Conservation (phyloP, 1,140 invertebrate species). For the Zophobas morio region DNA sequence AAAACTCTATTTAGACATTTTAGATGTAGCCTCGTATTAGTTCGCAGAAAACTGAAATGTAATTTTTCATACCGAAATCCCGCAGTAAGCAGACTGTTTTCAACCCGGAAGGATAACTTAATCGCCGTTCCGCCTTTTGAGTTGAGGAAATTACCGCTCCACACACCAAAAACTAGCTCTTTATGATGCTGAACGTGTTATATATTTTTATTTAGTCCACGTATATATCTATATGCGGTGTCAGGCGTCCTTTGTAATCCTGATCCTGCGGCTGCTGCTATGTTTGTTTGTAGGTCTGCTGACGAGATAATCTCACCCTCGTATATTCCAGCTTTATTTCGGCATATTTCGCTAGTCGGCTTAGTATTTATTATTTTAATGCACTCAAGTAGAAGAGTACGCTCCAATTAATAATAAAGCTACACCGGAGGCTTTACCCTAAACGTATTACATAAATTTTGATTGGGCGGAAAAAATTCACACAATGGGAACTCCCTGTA, state of each 20-base stretch:
- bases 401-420: slow-evolving; percentile 16
- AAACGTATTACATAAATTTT: slow-evolving; percentile 24
- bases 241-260: slow-evolving; percentile 47
- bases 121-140: neutral
- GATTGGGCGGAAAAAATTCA: slow-evolving; percentile 24
- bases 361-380: slow-evolving; percentile 43
- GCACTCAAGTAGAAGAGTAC: slow-evolving; percentile 27
- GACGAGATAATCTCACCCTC: slow-evolving; percentile 39
- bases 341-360: slow-evolving; percentile 37
- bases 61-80: no score
- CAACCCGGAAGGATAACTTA: no score
- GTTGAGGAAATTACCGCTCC: slow-evolving; percentile 4
- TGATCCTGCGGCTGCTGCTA: slow-evolving; percentile 28
- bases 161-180: slow-evolving; percentile 4
- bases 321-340: slow-evolving; percentile 38
- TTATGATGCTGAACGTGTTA: slow-evolving; percentile 25
- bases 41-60: no score
- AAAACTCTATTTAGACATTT: no score
- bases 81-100: no score
- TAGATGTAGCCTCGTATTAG: no score
- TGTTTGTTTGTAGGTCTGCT: slow-evolving; percentile 43
- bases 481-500: slow-evolving; percentile 2
- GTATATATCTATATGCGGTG: slow-evolving; percentile 48
- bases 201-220: slow-evolving; percentile 49
- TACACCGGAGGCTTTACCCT: neutral